Percentiles rank a stretch among this genome's conserved stretches.
These are phyloP conservation scores for Ophion ellenae DNA, from an alignment of 2,888 invertebrate genomes.

Conservation along the genomic window DNA sequence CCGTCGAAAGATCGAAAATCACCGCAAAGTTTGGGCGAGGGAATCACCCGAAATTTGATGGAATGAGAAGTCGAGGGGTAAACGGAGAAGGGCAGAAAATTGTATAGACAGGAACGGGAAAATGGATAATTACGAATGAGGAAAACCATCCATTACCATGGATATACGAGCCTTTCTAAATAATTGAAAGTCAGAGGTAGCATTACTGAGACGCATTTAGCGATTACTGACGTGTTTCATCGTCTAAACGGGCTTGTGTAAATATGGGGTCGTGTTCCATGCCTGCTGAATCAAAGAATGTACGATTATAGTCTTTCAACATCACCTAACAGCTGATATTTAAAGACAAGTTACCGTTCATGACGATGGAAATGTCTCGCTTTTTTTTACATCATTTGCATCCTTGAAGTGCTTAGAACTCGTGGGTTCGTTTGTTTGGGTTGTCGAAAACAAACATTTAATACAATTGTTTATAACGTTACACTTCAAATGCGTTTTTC, in stretches of 20 bases:
- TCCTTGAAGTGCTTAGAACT: too few relatives aligned
- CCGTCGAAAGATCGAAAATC: constrained; percentile 19
- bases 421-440: too few relatives aligned
- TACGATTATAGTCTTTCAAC: not conserved
- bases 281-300: not conserved
- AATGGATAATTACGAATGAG: not conserved
- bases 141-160: not conserved
- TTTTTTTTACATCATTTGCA: not conserved
- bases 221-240: not conserved
- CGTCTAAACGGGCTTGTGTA: not conserved
- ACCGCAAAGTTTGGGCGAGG: not conserved
- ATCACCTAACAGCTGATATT: not conserved
- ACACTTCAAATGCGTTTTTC: too few relatives aligned
- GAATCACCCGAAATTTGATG: constrained; percentile 4
- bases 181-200: not conserved
- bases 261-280: not conserved
- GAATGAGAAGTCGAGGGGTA: not conserved
- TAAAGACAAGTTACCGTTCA: not conserved
- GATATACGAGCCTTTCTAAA: not conserved
- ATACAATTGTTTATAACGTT: too few relatives aligned
- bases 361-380: not conserved
- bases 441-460: too few relatives aligned
- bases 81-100: not conserved
- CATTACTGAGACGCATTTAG: not conserved
- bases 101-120: not conserved